Base-by-base conservation (phyloP, 2,113 vertebrate species). In the Lepus europaeus region DNA sequence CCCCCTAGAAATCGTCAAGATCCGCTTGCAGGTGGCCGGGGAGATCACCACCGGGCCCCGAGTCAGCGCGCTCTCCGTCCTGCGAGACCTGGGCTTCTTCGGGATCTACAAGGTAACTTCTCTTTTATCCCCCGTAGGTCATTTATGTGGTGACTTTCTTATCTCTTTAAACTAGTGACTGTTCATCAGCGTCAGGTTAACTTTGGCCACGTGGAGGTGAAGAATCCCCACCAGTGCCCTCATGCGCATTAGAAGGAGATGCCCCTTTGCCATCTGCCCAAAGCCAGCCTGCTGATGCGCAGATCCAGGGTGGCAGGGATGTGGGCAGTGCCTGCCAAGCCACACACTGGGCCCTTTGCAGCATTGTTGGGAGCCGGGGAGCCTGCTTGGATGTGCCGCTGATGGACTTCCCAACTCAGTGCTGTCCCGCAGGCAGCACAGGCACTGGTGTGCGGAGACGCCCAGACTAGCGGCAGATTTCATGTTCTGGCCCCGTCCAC, bases 1-100 rank as follows among this genome's bases (percentile, higher is more conserved):
- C 97, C 99, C 99, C 39, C 97, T 99, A 98, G 99, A 99, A 98
- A 99, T 99, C 19, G 99, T 99, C 94, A 99, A 99, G 98, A 99
- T 99, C 97, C 98, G 98, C 80, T 97, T 99, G 96, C 99, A 99
- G 92, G 99, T 99, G 97, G 99, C 99, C 73, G 99, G 99, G 98
- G 99, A 99, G 97, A 99, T 99, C 97, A 99, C 99, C 90, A 99
- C 99, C 0, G 99, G 99, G 39, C 99, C 99, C 68, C 98, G 99
- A 64, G 99, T 99, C 98, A 99, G 99, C 51, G 99, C 99, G 0
- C 98, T 99, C 87, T 99, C 93, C 20, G 99, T 99, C 9, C 96
- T 99, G 39, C 98, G 99, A 29, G 99, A 99, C 95, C 98, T 99
- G 39, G 99, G 99, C 78, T 99, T 99, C 97, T 99, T 99, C 73